phyloP scores from a whole-genome alignment of 1,140 invertebrate genomes.

The Latrodectus geometricus region DNA sequence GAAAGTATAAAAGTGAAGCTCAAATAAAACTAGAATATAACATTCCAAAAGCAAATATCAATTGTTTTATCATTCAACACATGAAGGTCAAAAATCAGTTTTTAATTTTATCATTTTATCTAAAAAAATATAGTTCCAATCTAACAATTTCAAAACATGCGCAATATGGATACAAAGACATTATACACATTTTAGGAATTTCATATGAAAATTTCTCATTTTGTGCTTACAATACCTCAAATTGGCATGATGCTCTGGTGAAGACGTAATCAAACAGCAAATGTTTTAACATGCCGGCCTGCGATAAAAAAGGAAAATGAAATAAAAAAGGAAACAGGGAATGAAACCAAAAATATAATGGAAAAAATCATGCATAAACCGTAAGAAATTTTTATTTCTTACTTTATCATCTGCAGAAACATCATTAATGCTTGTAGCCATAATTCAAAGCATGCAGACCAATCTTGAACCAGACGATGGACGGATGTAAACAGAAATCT shows the following conservation, averaged over 20 bases:
- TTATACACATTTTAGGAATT: not conserved
- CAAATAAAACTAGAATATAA: too few species aligned
- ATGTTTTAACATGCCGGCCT: slow-evolving; percentile 60
- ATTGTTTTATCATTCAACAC: not conserved
- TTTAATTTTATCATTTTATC: not conserved
- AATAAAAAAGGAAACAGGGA: slow-evolving; percentile 46
- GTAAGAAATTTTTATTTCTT: not conserved
- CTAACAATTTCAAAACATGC: not conserved
- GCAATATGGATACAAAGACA: not conserved
- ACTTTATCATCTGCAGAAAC: slow-evolving; percentile 49
- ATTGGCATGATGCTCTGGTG: slow-evolving; percentile 61
- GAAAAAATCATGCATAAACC: slow-evolving; percentile 43
- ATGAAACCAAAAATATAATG: slow-evolving; percentile 36
- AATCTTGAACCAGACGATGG: slow-evolving; percentile 7
- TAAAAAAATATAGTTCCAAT: not conserved
- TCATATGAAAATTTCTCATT: not conserved
- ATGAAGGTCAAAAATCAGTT: not conserved
- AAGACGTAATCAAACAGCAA: slow-evolving; percentile 60
- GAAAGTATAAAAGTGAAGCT: too few species aligned
- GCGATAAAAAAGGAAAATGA: slow-evolving; percentile 49
- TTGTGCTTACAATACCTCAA: slow-evolving; percentile 44
- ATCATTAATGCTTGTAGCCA: slow-evolving; percentile 44
- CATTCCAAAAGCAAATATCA: not conserved
- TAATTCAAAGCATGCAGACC: slow-evolving; percentile 45
- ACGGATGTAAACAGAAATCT: slow-evolving; percentile 15